These are phyloP conservation scores for Neotoma lepida DNA, from an alignment of 2,113 vertebrate genomes.

Conservation along the genomic window DNA sequence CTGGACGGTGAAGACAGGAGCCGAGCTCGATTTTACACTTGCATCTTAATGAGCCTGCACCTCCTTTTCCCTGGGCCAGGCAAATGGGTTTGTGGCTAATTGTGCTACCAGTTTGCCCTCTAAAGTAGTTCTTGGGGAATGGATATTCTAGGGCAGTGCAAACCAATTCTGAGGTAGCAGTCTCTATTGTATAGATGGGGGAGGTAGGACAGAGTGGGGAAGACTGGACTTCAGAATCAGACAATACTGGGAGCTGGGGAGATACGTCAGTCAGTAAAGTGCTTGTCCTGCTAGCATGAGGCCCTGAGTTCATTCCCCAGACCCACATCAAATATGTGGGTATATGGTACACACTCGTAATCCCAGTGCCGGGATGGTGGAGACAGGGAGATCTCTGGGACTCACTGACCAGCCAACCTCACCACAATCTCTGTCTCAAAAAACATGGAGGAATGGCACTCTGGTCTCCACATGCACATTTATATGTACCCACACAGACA, in stretches of 20 bases:
- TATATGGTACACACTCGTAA: not conserved
- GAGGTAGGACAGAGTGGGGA: not conserved
- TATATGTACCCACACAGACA: not conserved
- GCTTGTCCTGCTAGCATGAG: not conserved
- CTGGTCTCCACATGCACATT: not conserved
- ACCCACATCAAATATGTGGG: not conserved
- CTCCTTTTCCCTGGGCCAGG: conserved; percentile 24
- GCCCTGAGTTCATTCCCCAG: not conserved
- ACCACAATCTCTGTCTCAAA: not conserved
- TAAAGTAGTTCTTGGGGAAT: conserved; percentile 14
- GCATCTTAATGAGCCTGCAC: conserved; percentile 25
- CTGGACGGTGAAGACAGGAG: not conserved
- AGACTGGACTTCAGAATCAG: not conserved
- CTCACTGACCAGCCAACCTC: not conserved
- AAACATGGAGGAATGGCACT: not conserved
- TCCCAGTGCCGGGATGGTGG: not conserved
- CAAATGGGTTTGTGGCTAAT: not conserved
- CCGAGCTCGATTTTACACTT: not conserved
- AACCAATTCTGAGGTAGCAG: not conserved
- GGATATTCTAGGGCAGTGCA: not conserved
- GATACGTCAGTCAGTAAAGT: not conserved
- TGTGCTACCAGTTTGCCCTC: not conserved
- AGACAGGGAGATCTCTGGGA: not conserved
- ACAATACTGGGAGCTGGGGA: not conserved
- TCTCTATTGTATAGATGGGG: rapidly evolving